Evolutionary conservation across 2,113 vertebrate genomes (phyloP).

Genomic region (Gavialis gangeticus): DNA sequence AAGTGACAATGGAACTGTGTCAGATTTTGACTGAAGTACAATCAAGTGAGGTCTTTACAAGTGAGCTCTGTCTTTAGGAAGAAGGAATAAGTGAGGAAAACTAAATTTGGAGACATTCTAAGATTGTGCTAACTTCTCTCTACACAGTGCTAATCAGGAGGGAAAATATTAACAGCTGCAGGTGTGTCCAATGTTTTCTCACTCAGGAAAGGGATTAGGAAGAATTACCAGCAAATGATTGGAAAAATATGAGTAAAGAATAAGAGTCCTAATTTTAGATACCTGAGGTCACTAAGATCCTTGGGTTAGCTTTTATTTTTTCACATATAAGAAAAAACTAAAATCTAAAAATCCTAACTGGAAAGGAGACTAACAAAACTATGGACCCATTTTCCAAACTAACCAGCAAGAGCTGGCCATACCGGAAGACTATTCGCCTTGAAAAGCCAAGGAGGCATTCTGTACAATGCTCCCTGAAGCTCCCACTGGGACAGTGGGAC

Average conservation of each 20-base stretch:
- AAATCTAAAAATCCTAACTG: neutral
- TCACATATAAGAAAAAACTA: neutral
- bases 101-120: neutral
- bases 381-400: neutral
- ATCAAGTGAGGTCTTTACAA: neutral
- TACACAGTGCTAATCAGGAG: neutral
- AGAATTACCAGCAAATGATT: neutral
- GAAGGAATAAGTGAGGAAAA: neutral
- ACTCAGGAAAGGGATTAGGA: neutral
- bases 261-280: neutral
- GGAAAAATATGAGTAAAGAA: neutral
- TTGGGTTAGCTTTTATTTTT: neutral
- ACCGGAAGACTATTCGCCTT: neutral
- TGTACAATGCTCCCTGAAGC: neutral
- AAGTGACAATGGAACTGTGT: neutral
- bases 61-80: neutral
- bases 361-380: neutral
- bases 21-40: neutral
- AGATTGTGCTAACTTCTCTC: neutral
- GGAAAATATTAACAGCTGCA: neutral
- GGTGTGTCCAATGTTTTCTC: neutral
- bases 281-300: neutral
- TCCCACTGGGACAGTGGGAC: neutral
- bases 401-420: neutral
- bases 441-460: neutral